phyloP scores from a whole-genome alignment of 2,888 invertebrate genomes.

The Dioctria rufipes region DNA sequence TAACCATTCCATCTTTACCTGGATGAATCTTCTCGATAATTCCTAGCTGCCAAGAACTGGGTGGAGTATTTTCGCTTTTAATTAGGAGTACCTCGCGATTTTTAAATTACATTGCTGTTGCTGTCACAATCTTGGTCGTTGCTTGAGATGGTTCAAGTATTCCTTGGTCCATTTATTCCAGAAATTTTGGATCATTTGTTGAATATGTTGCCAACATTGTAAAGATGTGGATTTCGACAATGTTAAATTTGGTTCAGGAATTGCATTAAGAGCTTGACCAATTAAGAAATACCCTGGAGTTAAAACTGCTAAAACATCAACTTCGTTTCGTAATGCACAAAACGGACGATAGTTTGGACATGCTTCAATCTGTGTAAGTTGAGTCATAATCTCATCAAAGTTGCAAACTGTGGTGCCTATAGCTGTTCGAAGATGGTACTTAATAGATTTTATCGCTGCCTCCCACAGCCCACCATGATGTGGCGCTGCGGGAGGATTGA shows the following conservation, averaged over 20 bases:
- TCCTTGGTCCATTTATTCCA: slow-evolving; percentile 9
- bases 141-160: background rate
- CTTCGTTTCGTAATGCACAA: no score
- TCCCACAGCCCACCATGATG: slow-evolving; percentile 61
- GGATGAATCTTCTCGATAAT: background rate
- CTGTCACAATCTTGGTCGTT: background rate
- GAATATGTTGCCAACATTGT: no score
- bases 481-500: slow-evolving; percentile 63
- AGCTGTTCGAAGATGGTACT: no score
- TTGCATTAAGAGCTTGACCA: no score
- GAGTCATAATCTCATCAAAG: slow-evolving; percentile 62
- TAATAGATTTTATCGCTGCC: no score
- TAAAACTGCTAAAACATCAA: no score
- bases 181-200: slow-evolving; percentile 13
- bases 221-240: no score
- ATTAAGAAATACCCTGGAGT: no score
- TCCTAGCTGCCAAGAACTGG: no score
- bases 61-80: background rate
- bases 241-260: no score
- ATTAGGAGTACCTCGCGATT: background rate
- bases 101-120: background rate
- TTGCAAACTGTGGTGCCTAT: slow-evolving; percentile 53
- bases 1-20: background rate
- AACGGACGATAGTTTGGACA: background rate
- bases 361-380: slow-evolving; percentile 61